Percentiles rank a stretch among this genome's conserved stretches.
Conservation (phyloP, 2,888 invertebrate genomes). For the Willowsia nigromaculata region DNA sequence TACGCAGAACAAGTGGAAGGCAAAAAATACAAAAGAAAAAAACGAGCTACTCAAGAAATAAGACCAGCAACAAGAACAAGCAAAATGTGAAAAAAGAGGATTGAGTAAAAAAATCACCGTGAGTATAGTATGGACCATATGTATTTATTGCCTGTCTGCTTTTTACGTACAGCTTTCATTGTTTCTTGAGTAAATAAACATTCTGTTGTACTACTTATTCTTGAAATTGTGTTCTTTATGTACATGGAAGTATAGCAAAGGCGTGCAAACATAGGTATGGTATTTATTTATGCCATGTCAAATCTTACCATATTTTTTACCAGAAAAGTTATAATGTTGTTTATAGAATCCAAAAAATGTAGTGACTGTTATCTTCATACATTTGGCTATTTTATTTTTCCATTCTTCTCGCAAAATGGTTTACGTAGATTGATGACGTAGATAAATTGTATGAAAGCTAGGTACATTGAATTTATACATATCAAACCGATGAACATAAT, state of each 20-base stretch:
- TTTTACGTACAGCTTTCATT: constrained; percentile 28
- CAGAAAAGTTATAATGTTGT: not conserved
- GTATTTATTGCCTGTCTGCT: constrained; percentile 32
- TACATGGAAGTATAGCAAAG: not conserved
- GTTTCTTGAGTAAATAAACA: constrained; percentile 21
- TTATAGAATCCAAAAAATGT: not conserved
- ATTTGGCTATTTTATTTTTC: not conserved
- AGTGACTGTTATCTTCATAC: not conserved
- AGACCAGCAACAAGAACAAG: constrained; percentile 13
- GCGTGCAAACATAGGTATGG: not conserved
- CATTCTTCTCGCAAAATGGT: not conserved
- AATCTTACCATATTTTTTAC: constrained; percentile 15
- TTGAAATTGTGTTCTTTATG: not conserved
- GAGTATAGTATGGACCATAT: not conserved
- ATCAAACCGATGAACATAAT: not conserved
- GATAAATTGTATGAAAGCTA: not conserved
- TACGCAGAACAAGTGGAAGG: not conserved
- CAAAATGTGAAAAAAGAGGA: not conserved
- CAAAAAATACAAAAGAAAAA: not conserved
- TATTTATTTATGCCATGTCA: constrained; percentile 46
- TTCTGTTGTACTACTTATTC: not conserved
- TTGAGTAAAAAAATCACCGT: not conserved
- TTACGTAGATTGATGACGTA: not conserved
- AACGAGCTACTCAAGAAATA: constrained; percentile 2
- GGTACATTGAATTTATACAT: not conserved